These are phyloP conservation scores for Hemitrygon akajei DNA, from an alignment of 2,797 vertebrate genomes.

Conservation along the genomic window DNA sequence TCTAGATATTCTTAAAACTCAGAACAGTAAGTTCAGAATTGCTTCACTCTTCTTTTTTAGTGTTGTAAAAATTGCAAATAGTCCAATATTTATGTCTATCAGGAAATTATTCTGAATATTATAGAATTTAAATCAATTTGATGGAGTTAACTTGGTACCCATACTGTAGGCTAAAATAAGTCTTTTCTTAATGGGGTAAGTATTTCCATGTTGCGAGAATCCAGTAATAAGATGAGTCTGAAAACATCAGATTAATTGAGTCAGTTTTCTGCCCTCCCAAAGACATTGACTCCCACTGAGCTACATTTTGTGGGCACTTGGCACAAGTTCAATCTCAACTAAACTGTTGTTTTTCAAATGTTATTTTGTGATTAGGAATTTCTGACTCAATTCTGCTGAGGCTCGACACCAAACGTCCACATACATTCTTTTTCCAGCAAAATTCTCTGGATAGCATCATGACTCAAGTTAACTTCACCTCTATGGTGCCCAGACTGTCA, in stretches of 20 bases:
- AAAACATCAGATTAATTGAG: background rate
- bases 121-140: background rate
- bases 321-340: background rate
- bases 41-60: background rate
- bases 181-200: slow-evolving; percentile 12
- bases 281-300: background rate
- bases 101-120: background rate
- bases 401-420: background rate
- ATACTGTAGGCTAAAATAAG: slow-evolving; percentile 8
- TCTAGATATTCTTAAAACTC: slow-evolving; percentile 3
- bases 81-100: background rate
- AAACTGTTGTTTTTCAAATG: background rate
- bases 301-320: background rate
- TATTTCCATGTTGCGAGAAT: background rate
- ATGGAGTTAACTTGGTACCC: slow-evolving; percentile 15
- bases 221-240: slow-evolving; percentile 11
- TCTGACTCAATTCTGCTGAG: background rate
- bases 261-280: background rate
- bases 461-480: background rate
- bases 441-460: background rate
- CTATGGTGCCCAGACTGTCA: slow-evolving; percentile 5
- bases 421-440: background rate
- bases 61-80: background rate
- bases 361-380: background rate
- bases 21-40: background rate